Evolutionary conservation across 2,113 vertebrate species (phyloP).

Genomic region (Corydoras maculifer): DNA sequence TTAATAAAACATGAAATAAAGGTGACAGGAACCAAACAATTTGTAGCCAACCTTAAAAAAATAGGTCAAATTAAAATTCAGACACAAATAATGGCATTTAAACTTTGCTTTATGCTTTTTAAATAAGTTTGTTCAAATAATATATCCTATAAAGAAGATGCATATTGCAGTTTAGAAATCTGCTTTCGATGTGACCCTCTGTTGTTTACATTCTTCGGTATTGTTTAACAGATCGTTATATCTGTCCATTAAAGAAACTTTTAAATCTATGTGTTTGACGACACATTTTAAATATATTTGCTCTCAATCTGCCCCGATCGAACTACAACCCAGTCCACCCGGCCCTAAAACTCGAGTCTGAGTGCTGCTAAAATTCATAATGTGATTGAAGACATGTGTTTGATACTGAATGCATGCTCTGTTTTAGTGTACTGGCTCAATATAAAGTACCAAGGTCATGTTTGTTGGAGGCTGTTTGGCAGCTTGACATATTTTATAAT

Average conservation of each 20-base stretch:
- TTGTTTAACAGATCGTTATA: too few relatives aligned
- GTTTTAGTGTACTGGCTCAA: neutral
- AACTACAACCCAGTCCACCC: slow-evolving; percentile 8
- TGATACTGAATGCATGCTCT: neutral
- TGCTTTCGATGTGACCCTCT: too few relatives aligned
- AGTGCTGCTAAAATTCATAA: slow-evolving; percentile 17
- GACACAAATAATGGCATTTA: neutral
- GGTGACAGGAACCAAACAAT: too few relatives aligned
- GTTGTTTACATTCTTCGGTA: too few relatives aligned
- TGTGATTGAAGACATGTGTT: slow-evolving; percentile 22
- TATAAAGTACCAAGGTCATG: neutral
- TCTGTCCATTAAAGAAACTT: too few relatives aligned
- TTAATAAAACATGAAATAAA: too few relatives aligned
- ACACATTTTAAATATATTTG: too few relatives aligned
- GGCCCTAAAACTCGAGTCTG: neutral
- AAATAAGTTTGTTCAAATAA: too few relatives aligned
- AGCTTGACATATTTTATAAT: neutral
- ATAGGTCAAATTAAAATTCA: neutral
- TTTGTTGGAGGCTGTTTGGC: neutral
- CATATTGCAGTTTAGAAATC: too few relatives aligned
- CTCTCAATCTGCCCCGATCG: neutral
- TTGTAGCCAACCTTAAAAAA: neutral
- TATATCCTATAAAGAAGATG: too few relatives aligned
- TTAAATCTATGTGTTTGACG: neutral
- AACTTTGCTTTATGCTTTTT: too few relatives aligned